Conservation (phyloP, 2,113 vertebrate genomes). For the Loxodonta africana region DNA sequence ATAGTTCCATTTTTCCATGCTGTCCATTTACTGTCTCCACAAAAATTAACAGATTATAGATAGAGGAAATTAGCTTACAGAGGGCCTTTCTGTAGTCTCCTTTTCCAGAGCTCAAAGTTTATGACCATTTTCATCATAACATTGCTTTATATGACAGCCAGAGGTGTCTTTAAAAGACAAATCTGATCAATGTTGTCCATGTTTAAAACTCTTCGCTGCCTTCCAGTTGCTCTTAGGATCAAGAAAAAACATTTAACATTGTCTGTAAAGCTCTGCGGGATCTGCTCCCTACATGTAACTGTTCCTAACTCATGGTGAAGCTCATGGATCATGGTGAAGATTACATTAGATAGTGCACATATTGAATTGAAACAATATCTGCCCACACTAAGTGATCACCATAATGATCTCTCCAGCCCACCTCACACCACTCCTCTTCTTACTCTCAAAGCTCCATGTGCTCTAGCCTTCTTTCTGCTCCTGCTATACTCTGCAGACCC, state of each 20-base stretch:
- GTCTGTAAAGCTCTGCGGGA: background rate
- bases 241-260: background rate
- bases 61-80: background rate
- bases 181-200: background rate
- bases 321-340: background rate
- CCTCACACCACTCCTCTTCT: background rate
- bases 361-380: background rate
- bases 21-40: background rate
- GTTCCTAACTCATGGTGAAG: background rate
- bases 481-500: background rate
- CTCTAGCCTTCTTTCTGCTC: background rate
- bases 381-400: too few species aligned
- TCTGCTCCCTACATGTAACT: background rate
- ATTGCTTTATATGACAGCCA: background rate
- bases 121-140: background rate
- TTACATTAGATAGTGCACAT: background rate
- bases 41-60: background rate
- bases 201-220: background rate
- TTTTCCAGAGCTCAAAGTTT: background rate
- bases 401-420: background rate
- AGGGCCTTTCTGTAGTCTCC: background rate
- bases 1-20: background rate
- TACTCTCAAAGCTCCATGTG: background rate
- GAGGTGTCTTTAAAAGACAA: constrained; percentile 9
- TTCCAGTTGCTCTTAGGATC: background rate